Percentiles rank a stretch among this genome's conserved stretches.
Conservation (phyloP, 2,888 invertebrate species). For the Macroteleia sp. region DNA sequence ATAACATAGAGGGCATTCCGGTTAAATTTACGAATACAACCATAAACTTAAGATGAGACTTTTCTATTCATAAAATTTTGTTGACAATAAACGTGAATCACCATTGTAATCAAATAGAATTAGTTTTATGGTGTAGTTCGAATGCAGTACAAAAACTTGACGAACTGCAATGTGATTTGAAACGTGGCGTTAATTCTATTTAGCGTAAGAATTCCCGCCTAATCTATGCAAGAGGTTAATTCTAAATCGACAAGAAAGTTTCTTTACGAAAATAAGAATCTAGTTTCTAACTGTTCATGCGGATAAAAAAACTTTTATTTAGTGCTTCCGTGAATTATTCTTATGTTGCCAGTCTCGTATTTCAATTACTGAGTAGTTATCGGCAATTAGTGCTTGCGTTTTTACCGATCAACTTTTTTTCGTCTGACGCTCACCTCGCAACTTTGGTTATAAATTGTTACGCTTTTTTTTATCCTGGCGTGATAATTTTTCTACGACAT, state of each 20-base stretch:
- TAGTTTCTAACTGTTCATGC: constrained; percentile 51
- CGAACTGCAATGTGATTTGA: not conserved
- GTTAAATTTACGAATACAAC: not conserved
- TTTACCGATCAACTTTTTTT: not conserved
- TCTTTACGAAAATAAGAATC: constrained; percentile 27
- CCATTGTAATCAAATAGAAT: constrained; percentile 35
- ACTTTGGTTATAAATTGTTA: constrained; percentile 13
- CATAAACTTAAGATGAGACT: not conserved
- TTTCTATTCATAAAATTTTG: constrained; percentile 20
- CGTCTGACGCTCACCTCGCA: constrained; percentile 3
- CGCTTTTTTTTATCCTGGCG: not conserved
- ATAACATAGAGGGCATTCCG: no score
- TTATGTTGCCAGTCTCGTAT: constrained; percentile 13
- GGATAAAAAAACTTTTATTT: constrained; percentile 29
- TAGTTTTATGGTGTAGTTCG: constrained; percentile 26
- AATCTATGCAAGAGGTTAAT: constrained; percentile 17
- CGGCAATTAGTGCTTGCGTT: constrained; percentile 25
- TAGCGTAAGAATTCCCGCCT: constrained; percentile 10
- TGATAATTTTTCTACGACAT: not conserved
- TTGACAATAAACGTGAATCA: constrained; percentile 13
- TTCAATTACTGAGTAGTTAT: constrained; percentile 30
- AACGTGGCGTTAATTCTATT: constrained; percentile 23
- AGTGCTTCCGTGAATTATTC: not conserved
- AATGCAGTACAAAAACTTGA: constrained; percentile 13
- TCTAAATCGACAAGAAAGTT: constrained; percentile 37